A percentile compares a stretch with the other conserved stretches of the same genome.
phyloP scores from a whole-genome alignment of 2,797 vertebrate species.

The Buceros bicornis region DNA sequence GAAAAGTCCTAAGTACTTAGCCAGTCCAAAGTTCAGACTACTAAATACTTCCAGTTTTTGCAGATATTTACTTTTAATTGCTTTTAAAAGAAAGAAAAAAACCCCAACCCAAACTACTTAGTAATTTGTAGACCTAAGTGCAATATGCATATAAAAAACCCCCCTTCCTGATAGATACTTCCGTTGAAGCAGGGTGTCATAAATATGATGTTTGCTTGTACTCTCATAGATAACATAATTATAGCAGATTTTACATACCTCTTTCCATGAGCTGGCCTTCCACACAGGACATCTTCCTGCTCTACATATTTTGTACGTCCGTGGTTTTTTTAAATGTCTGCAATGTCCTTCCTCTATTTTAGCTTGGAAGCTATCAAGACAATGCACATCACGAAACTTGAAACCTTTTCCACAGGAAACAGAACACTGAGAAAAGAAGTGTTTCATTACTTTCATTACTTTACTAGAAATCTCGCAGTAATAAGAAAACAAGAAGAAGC shows the following conservation, averaged over 20 bases:
- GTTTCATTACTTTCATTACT: neutral
- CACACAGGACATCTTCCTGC: conserved; percentile 88
- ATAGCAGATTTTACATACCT: conserved; percentile 81
- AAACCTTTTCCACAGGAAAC: conserved; percentile 92
- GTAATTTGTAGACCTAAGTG: neutral
- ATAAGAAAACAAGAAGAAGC: neutral
- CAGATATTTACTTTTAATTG: neutral
- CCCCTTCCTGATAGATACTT: neutral
- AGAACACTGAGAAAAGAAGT: conserved; percentile 86
- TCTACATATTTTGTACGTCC: conserved; percentile 86
- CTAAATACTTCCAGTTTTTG: neutral
- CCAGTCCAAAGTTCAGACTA: neutral
- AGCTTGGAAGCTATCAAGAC: conserved; percentile 82
- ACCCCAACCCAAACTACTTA: neutral
- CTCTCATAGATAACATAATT: neutral
- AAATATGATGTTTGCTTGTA: neutral
- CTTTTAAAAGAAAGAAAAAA: neutral
- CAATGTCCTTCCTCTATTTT: conserved; percentile 86
- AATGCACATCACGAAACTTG: conserved; percentile 89
- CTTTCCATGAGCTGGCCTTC: conserved; percentile 90
- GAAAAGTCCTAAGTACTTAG: neutral
- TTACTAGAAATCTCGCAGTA: neutral
- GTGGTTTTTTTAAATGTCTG: conserved; percentile 85
- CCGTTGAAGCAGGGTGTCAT: neutral
- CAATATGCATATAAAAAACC: rapidly evolving